Conservation (phyloP, 1,140 invertebrate genomes). For the Ceratoteleas bidentatus region DNA sequence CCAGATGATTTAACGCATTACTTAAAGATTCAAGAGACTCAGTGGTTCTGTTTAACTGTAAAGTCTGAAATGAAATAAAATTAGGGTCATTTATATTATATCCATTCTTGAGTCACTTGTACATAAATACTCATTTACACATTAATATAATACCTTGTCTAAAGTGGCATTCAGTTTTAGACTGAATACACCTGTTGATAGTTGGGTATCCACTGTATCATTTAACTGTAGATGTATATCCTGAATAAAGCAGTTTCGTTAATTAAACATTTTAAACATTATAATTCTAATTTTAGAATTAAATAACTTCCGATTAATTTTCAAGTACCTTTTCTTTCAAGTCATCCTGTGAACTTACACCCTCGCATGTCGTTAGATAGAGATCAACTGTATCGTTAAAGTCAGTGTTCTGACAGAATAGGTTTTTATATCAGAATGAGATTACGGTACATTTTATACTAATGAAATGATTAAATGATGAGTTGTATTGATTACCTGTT, state of each 20-base stretch:
- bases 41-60: background rate
- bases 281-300: background rate
- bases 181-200: no score
- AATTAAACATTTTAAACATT: background rate
- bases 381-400: no score
- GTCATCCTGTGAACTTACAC: no score
- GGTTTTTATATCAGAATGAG: no score
- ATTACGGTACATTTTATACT: no score
- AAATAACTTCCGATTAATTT: no score
- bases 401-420: no score
- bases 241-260: background rate
- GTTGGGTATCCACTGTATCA: background rate
- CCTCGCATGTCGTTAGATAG: no score
- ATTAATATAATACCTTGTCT: background rate
- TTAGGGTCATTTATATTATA: constrained; percentile 1
- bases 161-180: background rate
- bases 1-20: background rate
- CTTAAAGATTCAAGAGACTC: background rate
- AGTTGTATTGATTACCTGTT: no score
- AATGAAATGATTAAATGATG: no score
- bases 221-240: background rate
- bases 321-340: no score
- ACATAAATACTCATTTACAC: background rate
- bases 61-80: background rate
- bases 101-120: background rate